Evolutionary conservation across 2,113 vertebrate genomes (phyloP), one percentile per base, ranked within the genome.

Genomic region (Rynchops niger): DNA sequence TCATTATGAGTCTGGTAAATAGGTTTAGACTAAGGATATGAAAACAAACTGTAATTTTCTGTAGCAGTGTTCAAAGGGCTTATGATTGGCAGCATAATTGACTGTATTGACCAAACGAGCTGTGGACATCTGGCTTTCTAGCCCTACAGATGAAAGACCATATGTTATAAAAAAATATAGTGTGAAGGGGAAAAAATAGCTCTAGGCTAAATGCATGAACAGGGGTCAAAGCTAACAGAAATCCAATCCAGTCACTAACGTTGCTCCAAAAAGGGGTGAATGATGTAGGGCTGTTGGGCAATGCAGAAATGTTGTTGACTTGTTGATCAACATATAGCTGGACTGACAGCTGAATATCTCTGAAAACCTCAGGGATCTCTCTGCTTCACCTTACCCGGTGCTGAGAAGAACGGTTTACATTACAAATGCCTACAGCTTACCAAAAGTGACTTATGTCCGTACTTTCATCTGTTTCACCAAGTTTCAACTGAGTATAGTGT

Each of bases 1-100:
- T 89, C 73, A 80, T 95, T 93, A 94, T 27, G 93, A 79, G 53
- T 42, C 77, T 91, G 74, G 81, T 89, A 95, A 96, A 95, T 91
- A 94, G 78, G 78, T 87, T 95, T 94, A 88, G 50, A 86, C 40
- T n/a, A 36, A 58, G 62, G 42, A 73, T 82, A 88, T 34, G 66
- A 82, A 42, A 77, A 6, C 45, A 90, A 91, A 85, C 66, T 65
- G 43, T 81, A 77, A 93, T 93, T 88, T 90, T 76, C 9, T 94
- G 58, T 73, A 88, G 73, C 38, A 32, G n/a, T 70, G 29, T 86
- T 81, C 78, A 85, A 90, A 91, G 47, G 74, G 45, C 38, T 88
- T 73, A 3, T 85, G 91, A 90, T 82, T 93, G 95, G 94, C 97
- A 96, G 47, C 73, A 82, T 50, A 90, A 77, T 21, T 86, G 91